These are phyloP conservation scores for Ptilorrhoa leucosticta DNA, from an alignment of 2,113 vertebrate species.

Conservation along the genomic window DNA sequence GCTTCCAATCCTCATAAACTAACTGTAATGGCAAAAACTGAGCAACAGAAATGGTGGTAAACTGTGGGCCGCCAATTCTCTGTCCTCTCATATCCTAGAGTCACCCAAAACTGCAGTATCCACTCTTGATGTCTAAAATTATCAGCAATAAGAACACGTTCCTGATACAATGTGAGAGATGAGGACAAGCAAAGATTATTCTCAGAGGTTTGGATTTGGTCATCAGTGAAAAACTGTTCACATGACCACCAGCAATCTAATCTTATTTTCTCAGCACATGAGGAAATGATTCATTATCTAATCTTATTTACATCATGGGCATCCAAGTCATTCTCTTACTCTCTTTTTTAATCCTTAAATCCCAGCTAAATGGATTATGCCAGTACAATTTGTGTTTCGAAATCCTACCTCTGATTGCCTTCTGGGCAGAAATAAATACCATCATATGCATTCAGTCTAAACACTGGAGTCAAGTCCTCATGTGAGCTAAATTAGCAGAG, in stretches of 20 bases:
- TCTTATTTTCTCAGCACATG: conserved; percentile 52
- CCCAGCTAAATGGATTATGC: conserved; percentile 55
- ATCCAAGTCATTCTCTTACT: conserved; percentile 41
- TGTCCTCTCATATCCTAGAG: not conserved
- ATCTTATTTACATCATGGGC: conserved; percentile 61
- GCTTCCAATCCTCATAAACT: not conserved
- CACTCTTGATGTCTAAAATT: not conserved
- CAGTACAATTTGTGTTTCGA: conserved; percentile 24
- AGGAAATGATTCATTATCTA: conserved; percentile 64
- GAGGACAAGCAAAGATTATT: conserved; percentile 19
- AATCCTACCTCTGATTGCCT: conserved; percentile 37
- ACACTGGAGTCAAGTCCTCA: not conserved
- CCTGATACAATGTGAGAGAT: not conserved
- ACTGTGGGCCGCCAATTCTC: not conserved
- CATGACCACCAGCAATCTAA: conserved; percentile 38
- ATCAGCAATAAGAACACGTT: not conserved
- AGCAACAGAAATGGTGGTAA: not conserved
- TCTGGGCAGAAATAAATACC: conserved; percentile 17
- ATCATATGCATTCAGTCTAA: not conserved
- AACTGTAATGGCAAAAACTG: not conserved
- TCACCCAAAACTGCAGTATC: not conserved
- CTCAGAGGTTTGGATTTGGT: conserved; percentile 6
- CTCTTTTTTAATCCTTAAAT: conserved; percentile 61
- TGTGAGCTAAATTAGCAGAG: not conserved
- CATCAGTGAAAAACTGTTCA: conserved; percentile 31